phyloP scores from a whole-genome alignment of 2,113 vertebrate species.

The Harpagus bidentatus region DNA sequence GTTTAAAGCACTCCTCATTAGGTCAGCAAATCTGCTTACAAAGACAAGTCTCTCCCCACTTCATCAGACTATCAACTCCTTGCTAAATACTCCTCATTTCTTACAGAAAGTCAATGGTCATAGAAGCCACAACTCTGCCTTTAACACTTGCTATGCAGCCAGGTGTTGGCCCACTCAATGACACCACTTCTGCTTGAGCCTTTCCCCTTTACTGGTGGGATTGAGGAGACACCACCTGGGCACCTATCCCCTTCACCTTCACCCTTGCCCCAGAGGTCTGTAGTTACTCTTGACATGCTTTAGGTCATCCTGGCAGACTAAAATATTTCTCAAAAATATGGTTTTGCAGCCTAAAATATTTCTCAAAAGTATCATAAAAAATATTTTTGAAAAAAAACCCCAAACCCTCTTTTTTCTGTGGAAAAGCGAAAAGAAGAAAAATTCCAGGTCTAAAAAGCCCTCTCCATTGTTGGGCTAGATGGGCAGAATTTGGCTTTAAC shows the following conservation, averaged over 20 bases:
- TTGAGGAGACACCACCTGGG: background rate
- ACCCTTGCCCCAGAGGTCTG: background rate
- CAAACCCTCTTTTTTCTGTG: background rate
- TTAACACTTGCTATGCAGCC: background rate
- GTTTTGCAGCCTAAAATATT: background rate
- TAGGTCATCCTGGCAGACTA: background rate
- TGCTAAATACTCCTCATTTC: background rate
- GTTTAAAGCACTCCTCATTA: background rate
- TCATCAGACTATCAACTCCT: background rate
- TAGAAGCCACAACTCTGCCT: background rate
- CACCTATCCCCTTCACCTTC: background rate
- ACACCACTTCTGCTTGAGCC: background rate
- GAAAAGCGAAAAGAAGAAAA: background rate
- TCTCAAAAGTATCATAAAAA: background rate
- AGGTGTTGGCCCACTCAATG: background rate
- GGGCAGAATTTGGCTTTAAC: background rate
- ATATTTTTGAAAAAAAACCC: background rate
- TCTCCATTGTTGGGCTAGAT: background rate
- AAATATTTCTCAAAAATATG: background rate
- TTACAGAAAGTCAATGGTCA: background rate
- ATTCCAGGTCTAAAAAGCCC: background rate
- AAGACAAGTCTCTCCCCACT: background rate
- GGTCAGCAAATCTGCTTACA: background rate
- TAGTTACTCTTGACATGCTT: background rate
- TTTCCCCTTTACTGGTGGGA: background rate